These are phyloP conservation scores for Drosophila oshimai DNA, from an alignment of 1,140 invertebrate genomes.

Conservation along the genomic window DNA sequence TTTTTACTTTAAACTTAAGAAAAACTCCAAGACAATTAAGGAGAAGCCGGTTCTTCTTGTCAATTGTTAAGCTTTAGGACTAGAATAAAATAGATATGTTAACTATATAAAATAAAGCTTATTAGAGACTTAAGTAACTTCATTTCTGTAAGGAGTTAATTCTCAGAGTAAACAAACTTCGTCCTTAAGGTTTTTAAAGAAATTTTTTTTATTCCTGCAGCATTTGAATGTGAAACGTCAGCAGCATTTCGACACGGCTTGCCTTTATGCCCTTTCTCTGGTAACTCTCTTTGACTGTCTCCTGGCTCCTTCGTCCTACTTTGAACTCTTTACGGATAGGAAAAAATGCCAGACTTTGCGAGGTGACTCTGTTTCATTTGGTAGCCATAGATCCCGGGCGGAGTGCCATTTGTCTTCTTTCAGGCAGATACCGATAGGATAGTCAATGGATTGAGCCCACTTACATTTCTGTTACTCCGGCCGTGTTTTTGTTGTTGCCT, in stretches of 20 bases:
- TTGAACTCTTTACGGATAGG: slow-evolving; percentile 42
- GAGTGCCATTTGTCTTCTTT: slow-evolving; percentile 81
- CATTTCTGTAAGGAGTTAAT: neutral
- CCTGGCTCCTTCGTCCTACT: slow-evolving; percentile 8
- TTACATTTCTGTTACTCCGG: slow-evolving; percentile 66
- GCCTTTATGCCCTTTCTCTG: slow-evolving; percentile 46
- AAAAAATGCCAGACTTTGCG: slow-evolving; percentile 25
- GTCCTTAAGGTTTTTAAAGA: neutral
- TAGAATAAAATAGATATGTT: no score
- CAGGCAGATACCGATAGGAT: slow-evolving; percentile 59
- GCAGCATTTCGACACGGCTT: slow-evolving; percentile 61
- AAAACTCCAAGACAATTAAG: no score
- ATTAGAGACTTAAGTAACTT: no score
- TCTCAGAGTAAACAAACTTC: slow-evolving; percentile 32
- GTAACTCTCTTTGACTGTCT: neutral
- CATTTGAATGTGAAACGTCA: slow-evolving; percentile 81
- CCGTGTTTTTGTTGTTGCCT: slow-evolving; percentile 18
- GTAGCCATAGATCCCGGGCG: slow-evolving; percentile 64
- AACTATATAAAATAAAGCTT: no score
- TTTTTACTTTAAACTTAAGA: no score
- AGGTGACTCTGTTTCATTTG: slow-evolving; percentile 66
- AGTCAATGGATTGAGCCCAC: slow-evolving; percentile 66
- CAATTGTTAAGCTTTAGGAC: no score
- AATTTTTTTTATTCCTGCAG: slow-evolving; percentile 32
- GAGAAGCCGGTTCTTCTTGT: no score